Conservation (phyloP, 2,888 invertebrate species). For the Hemaris fuciformis region DNA sequence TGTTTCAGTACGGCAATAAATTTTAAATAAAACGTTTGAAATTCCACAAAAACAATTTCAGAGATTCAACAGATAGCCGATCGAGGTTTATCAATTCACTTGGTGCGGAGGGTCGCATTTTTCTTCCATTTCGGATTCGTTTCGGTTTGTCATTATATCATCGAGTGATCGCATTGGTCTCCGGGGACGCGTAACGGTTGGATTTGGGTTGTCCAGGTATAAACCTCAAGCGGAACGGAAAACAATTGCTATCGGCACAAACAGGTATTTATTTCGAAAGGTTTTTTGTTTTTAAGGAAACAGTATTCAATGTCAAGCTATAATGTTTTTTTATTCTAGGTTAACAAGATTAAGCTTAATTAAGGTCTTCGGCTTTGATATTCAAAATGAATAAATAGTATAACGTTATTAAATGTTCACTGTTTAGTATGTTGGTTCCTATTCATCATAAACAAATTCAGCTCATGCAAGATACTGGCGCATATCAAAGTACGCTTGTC, state of each 20-base stretch:
- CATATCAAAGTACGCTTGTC: constrained; percentile 61
- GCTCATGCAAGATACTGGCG: constrained; percentile 46
- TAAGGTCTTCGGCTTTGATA: no score
- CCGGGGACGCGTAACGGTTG: constrained; percentile 59
- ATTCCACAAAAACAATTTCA: constrained; percentile 25
- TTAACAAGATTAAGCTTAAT: no score
- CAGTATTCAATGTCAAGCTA: no score
- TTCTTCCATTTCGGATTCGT: constrained; percentile 26
- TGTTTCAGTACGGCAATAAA: not conserved
- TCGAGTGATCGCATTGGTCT: constrained; percentile 51
- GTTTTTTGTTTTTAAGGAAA: not conserved
- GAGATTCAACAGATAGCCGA: constrained; percentile 64
- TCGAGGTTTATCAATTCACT: constrained; percentile 53
- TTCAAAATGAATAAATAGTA: no score
- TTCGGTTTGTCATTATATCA: constrained; percentile 67
- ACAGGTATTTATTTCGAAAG: no score
- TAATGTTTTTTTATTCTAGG: no score
- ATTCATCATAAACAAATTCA: constrained; percentile 10
- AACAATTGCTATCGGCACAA: constrained; percentile 29
- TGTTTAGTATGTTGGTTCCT: constrained; percentile 33
- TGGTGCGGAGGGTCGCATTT: constrained; percentile 28
- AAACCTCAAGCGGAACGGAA: constrained; percentile 34
- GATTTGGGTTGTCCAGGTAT: constrained; percentile 31
- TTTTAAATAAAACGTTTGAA: not conserved
- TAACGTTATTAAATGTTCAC: not conserved